These are phyloP conservation scores for Eublepharis macularius DNA, from an alignment of 2,113 vertebrate species.

Conservation along the genomic window DNA sequence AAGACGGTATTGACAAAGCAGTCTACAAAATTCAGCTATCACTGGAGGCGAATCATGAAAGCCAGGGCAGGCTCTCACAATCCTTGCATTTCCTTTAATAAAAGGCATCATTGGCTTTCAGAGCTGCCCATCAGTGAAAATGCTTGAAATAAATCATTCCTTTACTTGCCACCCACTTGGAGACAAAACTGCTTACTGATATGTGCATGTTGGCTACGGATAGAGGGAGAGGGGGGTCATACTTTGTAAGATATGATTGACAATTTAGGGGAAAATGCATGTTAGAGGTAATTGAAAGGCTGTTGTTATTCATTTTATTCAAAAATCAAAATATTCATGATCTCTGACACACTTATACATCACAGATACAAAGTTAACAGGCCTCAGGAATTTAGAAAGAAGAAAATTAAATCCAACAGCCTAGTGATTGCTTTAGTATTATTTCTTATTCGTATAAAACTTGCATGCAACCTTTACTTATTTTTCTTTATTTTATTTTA, in stretches of 20 bases:
- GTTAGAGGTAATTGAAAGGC: background rate
- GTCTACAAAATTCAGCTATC: background rate
- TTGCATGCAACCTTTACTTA: too few species aligned
- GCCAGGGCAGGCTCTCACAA: background rate
- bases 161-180: slow-evolving; percentile 22
- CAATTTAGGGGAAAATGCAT: background rate
- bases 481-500: too few species aligned
- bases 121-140: slow-evolving; percentile 1
- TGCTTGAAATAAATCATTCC: background rate
- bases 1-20: slow-evolving; percentile 9
- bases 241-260: background rate
- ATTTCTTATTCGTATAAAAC: background rate
- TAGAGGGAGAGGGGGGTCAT: background rate
- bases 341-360: background rate
- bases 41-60: background rate
- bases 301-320: background rate
- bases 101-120: slow-evolving; percentile 1
- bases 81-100: background rate
- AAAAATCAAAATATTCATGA: background rate
- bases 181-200: background rate
- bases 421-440: background rate
- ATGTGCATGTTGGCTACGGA: background rate
- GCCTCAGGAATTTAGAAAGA: background rate
- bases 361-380: background rate
- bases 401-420: background rate